These are phyloP conservation scores for Ibycter americanus DNA, from an alignment of 2,797 vertebrate genomes.

Conservation along the genomic window DNA sequence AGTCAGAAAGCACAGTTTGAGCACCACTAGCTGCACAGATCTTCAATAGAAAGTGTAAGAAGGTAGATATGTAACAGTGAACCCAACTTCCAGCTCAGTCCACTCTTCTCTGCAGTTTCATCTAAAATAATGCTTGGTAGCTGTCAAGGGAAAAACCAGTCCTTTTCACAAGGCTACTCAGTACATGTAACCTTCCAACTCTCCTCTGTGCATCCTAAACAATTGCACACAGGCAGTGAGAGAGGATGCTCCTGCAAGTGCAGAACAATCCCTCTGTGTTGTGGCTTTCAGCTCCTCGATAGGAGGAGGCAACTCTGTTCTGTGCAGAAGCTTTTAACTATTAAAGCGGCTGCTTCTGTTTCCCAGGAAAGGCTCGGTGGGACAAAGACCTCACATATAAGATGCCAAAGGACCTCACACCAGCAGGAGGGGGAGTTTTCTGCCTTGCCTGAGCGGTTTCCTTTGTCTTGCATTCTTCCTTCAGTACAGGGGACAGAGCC, in stretches of 20 bases:
- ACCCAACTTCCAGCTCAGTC: conserved; percentile 15
- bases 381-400: conserved; percentile 30
- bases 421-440: conserved; percentile 43
- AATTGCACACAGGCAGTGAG: background rate
- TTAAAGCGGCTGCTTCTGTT: background rate
- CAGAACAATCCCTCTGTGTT: conserved; percentile 16
- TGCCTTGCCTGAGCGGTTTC: background rate
- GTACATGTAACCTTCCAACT: background rate
- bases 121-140: background rate
- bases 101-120: background rate
- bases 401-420: conserved; percentile 22
- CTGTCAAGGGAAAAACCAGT: background rate
- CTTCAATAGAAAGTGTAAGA: conserved; percentile 16
- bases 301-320: background rate
- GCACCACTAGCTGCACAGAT: conserved; percentile 12
- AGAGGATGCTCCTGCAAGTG: background rate
- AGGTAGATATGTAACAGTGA: background rate
- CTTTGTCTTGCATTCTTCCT: conserved; percentile 46
- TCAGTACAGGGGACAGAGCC: conserved; percentile 2
- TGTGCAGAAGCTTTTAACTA: conserved; percentile 24
- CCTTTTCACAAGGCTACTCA: background rate
- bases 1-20: conserved; percentile 53
- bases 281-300: conserved; percentile 30
- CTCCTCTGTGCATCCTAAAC: conserved; percentile 27
- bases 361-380: background rate